Evolutionary conservation across 2,797 vertebrate genomes (phyloP).

Genomic region (Xiphophorus birchmanni): DNA sequence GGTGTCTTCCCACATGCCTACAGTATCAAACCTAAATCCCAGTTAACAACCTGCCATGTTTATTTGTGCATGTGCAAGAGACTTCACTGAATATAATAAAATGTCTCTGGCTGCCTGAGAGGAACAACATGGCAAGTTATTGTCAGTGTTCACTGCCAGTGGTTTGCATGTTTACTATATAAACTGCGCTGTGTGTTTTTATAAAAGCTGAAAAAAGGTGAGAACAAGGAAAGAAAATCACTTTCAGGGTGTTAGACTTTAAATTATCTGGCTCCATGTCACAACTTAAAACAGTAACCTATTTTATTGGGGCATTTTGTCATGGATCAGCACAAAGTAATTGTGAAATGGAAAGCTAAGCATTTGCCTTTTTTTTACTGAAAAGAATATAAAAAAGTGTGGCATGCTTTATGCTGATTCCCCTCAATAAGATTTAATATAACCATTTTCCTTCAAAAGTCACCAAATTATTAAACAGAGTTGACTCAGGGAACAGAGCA

Average conservation of each 20-base stretch:
- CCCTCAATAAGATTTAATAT: not conserved
- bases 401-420: not conserved
- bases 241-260: not conserved
- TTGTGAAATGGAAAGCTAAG: not conserved
- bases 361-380: not conserved
- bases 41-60: constrained; percentile 13
- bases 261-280: not conserved
- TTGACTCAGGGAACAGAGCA: not conserved
- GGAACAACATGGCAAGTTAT: not conserved
- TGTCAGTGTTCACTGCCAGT: constrained; percentile 4
- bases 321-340: not conserved
- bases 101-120: not conserved
- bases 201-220: not conserved
- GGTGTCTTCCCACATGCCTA: constrained; percentile 8
- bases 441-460: not conserved
- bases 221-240: not conserved
- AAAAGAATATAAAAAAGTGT: not conserved
- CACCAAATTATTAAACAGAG: not conserved
- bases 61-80: constrained; percentile 8
- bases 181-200: not conserved
- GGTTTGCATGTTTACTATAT: not conserved
- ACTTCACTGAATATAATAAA: constrained; percentile 1
- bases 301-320: not conserved
- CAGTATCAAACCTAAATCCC: constrained; percentile 18
- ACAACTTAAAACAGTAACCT: not conserved